Conservation (phyloP, 30 jellyfish, hydroid and myxozoan genomes). For the Aurelia aurita region DNA sequence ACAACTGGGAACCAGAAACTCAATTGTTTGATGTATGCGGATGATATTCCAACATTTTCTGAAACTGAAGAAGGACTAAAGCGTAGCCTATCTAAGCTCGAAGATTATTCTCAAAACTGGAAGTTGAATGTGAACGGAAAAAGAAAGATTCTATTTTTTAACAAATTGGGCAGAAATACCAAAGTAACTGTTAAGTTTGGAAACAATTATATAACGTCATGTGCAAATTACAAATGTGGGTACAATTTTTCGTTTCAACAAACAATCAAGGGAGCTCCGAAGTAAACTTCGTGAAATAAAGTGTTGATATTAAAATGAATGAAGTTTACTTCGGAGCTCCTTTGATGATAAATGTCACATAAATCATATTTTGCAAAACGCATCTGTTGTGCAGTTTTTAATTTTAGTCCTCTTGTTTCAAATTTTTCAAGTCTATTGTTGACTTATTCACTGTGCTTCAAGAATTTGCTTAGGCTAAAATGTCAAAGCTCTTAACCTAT, state of each 20-base stretch:
- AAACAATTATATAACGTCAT: too few relatives aligned
- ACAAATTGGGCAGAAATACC: background rate
- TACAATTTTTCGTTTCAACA: background rate
- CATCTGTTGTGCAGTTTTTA: too few relatives aligned
- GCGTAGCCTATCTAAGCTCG: background rate
- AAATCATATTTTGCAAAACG: too few relatives aligned
- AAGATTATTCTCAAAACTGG: too few relatives aligned
- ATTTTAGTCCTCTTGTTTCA: too few relatives aligned
- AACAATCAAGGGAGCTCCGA: conserved; percentile 5
- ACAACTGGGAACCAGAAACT: background rate
- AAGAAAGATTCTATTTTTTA: background rate
- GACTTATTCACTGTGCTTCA: too few relatives aligned
- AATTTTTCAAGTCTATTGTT: too few relatives aligned
- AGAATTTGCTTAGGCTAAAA: too few relatives aligned
- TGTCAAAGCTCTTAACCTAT: background rate
- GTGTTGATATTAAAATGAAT: too few relatives aligned
- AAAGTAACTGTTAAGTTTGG: background rate
- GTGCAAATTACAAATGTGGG: background rate
- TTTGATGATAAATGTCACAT: too few relatives aligned
- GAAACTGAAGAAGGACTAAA: background rate
- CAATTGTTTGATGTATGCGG: background rate
- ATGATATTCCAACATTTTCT: background rate
- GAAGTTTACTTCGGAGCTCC: too few relatives aligned
- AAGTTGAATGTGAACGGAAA: background rate
- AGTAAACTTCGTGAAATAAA: too few relatives aligned